Evolutionary conservation across 2,797 vertebrate genomes (phyloP).

Genomic region (Tympanoctomys barrerae): DNA sequence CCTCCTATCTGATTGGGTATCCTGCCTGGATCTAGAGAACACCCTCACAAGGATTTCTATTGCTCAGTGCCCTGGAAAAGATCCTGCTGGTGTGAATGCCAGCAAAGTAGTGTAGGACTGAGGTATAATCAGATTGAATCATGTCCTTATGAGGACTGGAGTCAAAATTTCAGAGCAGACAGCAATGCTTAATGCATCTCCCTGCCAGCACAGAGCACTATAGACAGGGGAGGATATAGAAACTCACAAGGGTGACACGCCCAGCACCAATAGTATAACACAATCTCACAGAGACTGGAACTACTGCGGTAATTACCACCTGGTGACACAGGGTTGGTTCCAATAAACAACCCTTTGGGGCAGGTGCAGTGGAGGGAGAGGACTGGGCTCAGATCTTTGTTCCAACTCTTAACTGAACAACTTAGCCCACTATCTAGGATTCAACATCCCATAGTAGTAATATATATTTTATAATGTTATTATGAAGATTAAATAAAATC

Average conservation of each 20-base stretch:
- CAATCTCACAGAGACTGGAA: background rate
- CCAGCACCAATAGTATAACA: background rate
- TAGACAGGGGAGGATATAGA: background rate
- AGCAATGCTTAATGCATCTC: too few relatives aligned
- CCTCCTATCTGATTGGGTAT: background rate
- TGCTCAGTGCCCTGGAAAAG: conserved; percentile 12
- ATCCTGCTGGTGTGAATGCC: background rate
- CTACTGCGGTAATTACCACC: background rate
- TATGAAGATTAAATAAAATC: conserved; percentile 15
- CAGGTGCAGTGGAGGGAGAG: background rate
- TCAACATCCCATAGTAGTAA: background rate
- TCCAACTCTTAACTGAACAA: background rate
- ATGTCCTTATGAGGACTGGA: background rate
- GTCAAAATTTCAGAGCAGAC: background rate
- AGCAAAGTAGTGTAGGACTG: background rate
- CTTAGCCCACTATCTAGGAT: background rate
- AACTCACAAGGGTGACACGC: background rate
- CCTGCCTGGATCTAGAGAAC: background rate
- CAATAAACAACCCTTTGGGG: background rate
- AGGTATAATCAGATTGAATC: conserved; percentile 24
- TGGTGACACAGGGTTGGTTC: background rate
- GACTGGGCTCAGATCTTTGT: background rate
- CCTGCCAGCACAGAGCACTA: background rate
- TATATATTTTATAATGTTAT: background rate
- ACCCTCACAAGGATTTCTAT: background rate